Conservation (phyloP, 2,113 vertebrate species). For the Atlantisia rogersi region DNA sequence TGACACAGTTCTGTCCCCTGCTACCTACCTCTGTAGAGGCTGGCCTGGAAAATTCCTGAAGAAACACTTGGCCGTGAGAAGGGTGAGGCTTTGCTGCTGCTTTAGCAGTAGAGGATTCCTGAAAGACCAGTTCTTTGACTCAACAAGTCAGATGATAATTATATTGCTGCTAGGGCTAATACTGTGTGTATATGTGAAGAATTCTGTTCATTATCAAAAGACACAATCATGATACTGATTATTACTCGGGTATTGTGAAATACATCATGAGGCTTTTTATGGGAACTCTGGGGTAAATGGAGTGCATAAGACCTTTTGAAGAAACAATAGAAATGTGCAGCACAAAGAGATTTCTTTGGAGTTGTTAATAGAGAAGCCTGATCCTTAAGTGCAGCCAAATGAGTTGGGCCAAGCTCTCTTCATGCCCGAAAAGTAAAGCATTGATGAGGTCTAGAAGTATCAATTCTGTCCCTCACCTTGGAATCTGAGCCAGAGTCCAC, state of each 20-base stretch:
- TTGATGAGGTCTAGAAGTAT: neutral
- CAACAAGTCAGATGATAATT: conserved; percentile 28
- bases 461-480: neutral
- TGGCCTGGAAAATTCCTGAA: neutral
- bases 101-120: conserved; percentile 2
- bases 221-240: neutral
- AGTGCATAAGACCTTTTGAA: neutral
- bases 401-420: neutral
- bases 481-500: neutral
- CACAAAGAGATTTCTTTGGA: neutral
- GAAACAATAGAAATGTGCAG: neutral
- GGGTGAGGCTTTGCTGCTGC: neutral
- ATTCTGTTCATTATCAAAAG: conserved; percentile 43
- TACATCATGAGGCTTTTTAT: neutral
- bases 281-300: neutral
- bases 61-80: neutral
- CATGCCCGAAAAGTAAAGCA: neutral
- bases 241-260: conserved; percentile 35
- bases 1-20: neutral
- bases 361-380: neutral
- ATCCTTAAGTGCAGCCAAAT: neutral
- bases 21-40: rapidly evolving
- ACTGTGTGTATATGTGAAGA: neutral
- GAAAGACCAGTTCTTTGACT: conserved; percentile 61
- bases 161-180: neutral